Evolutionary conservation across 2,113 vertebrate genomes (phyloP).

Genomic region (Crotalus helleri): DNA sequence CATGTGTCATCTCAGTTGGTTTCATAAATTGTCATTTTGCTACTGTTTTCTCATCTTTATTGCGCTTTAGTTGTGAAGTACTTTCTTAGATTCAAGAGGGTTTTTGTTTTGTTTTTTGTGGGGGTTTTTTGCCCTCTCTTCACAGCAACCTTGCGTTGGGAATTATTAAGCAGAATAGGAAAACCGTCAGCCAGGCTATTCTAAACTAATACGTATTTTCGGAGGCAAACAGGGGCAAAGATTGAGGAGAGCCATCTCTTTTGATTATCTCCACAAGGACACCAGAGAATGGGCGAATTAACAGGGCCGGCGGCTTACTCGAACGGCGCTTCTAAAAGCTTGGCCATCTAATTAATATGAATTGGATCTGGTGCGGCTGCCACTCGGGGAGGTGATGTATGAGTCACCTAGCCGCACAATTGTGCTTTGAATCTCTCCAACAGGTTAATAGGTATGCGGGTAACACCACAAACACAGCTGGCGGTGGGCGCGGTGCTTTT

Average conservation of each 20-base stretch:
- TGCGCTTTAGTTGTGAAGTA: not conserved
- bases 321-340: constrained; percentile 10
- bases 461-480: constrained; percentile 10
- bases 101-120: too few species aligned
- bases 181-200: not conserved
- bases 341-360: constrained; percentile 20
- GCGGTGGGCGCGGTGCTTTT: not conserved
- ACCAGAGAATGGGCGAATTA: not conserved
- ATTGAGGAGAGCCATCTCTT: constrained; percentile 3
- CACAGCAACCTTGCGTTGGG: not conserved
- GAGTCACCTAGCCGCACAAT: not conserved
- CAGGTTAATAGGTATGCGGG: not conserved
- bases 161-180: not conserved
- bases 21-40: not conserved
- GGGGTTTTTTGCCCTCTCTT: not conserved
- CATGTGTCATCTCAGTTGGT: not conserved
- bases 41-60: not conserved
- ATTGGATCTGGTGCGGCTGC: not conserved
- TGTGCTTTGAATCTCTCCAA: not conserved
- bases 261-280: constrained; percentile 1
- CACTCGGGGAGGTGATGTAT: constrained; percentile 12
- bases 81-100: not conserved
- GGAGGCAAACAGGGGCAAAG: not conserved
- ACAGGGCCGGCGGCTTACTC: not conserved
- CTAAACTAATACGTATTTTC: not conserved